These are phyloP conservation scores for Malurus cyaneus DNA, from an alignment of 2,113 vertebrate genomes.

Conservation along the genomic window DNA sequence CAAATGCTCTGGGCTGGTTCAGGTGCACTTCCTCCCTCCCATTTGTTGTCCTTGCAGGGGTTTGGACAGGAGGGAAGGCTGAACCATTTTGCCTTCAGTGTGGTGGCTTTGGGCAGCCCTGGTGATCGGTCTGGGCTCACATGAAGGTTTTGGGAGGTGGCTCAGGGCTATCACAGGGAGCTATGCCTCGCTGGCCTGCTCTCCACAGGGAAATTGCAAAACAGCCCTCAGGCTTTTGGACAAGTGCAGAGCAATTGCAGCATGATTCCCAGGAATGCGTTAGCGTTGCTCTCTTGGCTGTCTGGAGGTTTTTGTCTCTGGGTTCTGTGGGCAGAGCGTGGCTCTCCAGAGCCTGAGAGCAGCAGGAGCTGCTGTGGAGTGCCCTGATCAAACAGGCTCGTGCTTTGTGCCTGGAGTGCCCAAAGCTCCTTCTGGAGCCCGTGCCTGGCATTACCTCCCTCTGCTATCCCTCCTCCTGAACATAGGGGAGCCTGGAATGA, in stretches of 20 bases:
- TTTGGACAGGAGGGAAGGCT: neutral
- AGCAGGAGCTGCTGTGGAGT: neutral
- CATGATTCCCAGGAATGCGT: neutral
- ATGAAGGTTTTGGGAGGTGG: neutral
- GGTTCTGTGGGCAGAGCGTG: neutral
- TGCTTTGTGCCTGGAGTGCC: neutral
- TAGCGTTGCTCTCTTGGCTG: neutral
- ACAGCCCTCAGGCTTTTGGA: neutral
- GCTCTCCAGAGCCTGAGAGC: neutral
- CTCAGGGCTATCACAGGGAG: neutral
- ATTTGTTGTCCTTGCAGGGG: fast-evolving
- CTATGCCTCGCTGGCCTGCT: neutral
- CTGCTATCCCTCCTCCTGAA: neutral
- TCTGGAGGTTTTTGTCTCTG: neutral
- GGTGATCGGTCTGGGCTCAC: fast-evolving
- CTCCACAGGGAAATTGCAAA: neutral
- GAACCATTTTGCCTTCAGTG: fast-evolving
- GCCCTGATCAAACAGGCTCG: neutral
- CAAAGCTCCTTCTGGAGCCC: neutral
- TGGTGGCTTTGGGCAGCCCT: neutral
- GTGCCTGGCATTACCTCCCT: fast-evolving
- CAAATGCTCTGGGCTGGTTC: fast-evolving
- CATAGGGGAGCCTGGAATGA: neutral
- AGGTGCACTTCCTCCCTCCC: neutral
- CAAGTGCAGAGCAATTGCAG: neutral